These are phyloP conservation scores for Heteromormyrus szaboi DNA, from an alignment of 2,797 vertebrate genomes.

Conservation along the genomic window DNA sequence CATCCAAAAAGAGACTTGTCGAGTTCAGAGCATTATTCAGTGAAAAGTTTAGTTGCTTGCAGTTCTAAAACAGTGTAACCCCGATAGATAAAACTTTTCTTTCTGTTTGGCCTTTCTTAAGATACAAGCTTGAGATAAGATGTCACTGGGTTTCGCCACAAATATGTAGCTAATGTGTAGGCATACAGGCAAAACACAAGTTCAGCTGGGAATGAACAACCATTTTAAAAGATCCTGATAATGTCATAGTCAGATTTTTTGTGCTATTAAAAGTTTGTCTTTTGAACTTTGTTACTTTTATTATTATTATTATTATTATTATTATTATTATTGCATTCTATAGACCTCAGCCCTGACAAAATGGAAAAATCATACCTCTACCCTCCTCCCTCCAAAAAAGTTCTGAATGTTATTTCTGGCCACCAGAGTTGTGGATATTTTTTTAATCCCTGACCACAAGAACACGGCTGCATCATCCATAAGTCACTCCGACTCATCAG, in stretches of 20 bases:
- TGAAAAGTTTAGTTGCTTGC: neutral
- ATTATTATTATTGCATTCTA: neutral
- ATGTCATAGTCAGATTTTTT: neutral
- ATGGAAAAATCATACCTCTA: neutral
- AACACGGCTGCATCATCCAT: neutral
- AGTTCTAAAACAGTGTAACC: neutral
- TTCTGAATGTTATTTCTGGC: neutral
- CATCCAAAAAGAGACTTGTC: neutral
- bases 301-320: neutral
- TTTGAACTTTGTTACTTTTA: neutral
- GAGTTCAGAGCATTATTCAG: neutral
- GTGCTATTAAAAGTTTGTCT: neutral
- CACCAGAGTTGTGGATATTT: neutral
- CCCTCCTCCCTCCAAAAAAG: neutral
- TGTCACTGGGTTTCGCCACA: neutral
- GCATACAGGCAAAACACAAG: neutral
- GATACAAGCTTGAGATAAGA: neutral
- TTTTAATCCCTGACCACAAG: neutral
- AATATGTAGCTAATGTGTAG: neutral
- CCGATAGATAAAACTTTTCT: neutral
- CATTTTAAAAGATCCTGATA: neutral
- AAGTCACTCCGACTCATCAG: conserved; percentile 28
- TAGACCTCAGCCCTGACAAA: neutral
- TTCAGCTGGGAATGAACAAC: neutral
- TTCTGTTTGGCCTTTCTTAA: neutral